Base-by-base conservation (phyloP, 2,888 invertebrate species). In the Tubulanus polymorphus region DNA sequence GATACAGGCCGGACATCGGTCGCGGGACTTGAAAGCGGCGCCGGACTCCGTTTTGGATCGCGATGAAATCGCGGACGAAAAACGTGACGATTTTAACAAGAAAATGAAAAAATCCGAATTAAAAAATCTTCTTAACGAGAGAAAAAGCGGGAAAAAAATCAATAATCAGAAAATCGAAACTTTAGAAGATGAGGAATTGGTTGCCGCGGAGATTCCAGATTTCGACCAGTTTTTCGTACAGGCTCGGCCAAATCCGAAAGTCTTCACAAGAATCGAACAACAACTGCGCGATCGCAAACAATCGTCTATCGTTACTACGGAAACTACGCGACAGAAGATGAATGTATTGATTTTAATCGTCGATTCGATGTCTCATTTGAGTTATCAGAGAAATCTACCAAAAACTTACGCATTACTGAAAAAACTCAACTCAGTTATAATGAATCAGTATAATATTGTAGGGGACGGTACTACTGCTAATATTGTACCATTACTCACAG, bases 401-500 rank as follows among this genome's bases (percentile, higher is more conserved):
- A 56, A 62, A 41, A 71, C 73, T 0, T 70, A 72, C 53, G 57
- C 56, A 2, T 70, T 63, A 51, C 52, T 75, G n/a, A 60, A 64
- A 53, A 56, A 66, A 3, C 58, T 75, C 18, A 59, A 60, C 1
- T 60, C 70, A 25, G 64, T 66, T 2, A 64, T 72, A 26, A 53
- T 75, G 59, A 60, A 75, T 55, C 71, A 70, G 10, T 76, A 75
- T 54, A 75, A 75, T 53, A 72, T 72, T 26, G 71, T 76, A 1
- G 76, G 76, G 0, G 74, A 75, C 62, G 70, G 67, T 2, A 73
- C 72, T 0, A 69, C 70, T 8, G 73, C 71, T 1, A 69, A 70
- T 15, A 37, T 75, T 0, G 65, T 76, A 25, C 75, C 76, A 3
- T 61, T 76, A 49, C 55, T 74, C 3, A 72, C 74, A 62, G 76